Conservation (phyloP, 2,797 vertebrate species). For the Rhinella marina region DNA sequence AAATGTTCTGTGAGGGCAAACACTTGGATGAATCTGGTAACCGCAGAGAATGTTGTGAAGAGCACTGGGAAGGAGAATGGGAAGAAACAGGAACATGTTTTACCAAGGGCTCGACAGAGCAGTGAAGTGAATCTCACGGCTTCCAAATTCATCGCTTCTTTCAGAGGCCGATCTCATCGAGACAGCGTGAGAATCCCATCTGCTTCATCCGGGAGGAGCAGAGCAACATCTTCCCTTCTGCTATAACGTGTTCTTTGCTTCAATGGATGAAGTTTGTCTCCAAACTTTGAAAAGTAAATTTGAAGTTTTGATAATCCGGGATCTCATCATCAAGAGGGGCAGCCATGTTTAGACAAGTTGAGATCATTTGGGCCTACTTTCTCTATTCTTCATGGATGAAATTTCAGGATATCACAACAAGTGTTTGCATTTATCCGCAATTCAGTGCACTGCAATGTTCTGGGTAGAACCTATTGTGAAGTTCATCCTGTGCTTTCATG, state of each 20-base stretch:
- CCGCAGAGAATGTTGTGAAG: conserved; percentile 15
- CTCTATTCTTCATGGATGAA: too few relatives aligned
- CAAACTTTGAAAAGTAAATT: background rate
- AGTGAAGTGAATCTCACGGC: conserved; percentile 31
- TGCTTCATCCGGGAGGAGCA: conserved; percentile 23
- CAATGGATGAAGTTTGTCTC: background rate
- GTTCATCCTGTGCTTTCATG: too few relatives aligned
- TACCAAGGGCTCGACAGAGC: conserved; percentile 33
- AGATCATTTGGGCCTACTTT: too few relatives aligned
- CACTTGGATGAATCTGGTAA: conserved; percentile 5
- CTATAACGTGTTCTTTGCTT: background rate
- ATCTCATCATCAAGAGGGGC: background rate
- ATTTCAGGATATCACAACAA: too few relatives aligned
- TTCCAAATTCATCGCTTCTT: conserved; percentile 25
- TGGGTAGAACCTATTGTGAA: too few relatives aligned
- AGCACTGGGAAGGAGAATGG: background rate
- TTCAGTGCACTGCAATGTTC: too few relatives aligned
- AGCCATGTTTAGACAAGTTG: too few relatives aligned
- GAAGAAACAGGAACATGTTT: conserved; percentile 34
- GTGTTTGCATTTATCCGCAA: too few relatives aligned
- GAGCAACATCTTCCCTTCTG: conserved; percentile 10
- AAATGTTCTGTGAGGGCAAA: background rate
- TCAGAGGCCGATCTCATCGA: conserved; percentile 18
- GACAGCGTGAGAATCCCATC: conserved; percentile 41
- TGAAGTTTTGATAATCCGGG: background rate